phyloP scores from a whole-genome alignment of 1,140 invertebrate species.

The Formica selysi region DNA sequence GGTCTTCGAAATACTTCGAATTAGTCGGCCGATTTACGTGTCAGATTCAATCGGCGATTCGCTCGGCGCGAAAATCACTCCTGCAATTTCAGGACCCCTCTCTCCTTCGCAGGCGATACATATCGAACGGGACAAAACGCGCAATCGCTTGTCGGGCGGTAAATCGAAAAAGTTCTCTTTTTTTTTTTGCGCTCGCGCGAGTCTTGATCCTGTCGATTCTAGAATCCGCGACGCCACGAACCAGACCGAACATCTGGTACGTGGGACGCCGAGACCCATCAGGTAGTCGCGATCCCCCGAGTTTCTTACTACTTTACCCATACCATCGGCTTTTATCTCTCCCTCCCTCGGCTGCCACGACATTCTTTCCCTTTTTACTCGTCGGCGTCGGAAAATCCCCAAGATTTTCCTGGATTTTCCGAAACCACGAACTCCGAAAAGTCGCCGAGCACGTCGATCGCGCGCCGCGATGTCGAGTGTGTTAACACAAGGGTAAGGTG shows the following conservation, averaged over 20 bases:
- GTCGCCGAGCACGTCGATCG: constrained; percentile 63
- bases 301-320: constrained; percentile 71
- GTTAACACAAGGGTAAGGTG: constrained; percentile 42
- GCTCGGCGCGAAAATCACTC: constrained; percentile 23
- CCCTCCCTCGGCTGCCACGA: constrained; percentile 29
- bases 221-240: constrained; percentile 65
- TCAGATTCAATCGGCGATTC: not conserved
- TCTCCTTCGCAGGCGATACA: constrained; percentile 1
- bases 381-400: constrained; percentile 66
- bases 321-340: not conserved
- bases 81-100: constrained; percentile 3
- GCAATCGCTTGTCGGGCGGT: constrained; percentile 33
- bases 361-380: constrained; percentile 72
- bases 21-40: not conserved
- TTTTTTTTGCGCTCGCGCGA: not conserved
- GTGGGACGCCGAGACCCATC: constrained; percentile 62
- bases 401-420: constrained; percentile 71
- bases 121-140: constrained; percentile 21
- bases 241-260: constrained; percentile 72
- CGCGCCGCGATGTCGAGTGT: constrained; percentile 37
- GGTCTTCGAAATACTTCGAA: not conserved
- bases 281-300: constrained; percentile 66
- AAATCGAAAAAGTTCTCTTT: constrained; percentile 69
- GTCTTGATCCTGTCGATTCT: constrained; percentile 65
- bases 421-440: constrained; percentile 68